Percentiles rank a stretch among this genome's conserved stretches.
Conservation (phyloP, 2,888 invertebrate species). For the Pammene aurita region DNA sequence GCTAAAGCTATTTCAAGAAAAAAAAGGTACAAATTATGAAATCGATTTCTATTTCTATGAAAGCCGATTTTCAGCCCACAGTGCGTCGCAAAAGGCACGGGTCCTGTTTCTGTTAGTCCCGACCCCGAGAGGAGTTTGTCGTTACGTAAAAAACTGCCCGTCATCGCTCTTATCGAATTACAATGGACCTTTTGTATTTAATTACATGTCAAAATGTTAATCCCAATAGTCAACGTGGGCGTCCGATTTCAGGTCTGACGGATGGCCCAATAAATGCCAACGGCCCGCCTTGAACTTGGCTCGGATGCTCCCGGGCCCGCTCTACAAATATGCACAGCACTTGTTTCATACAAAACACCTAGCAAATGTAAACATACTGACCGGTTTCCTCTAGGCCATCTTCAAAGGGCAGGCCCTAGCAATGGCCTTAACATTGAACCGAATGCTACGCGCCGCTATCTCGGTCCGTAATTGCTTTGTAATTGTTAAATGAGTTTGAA, state of each 20-base stretch:
- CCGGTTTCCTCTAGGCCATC: constrained; percentile 66
- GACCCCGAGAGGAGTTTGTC: constrained; percentile 21
- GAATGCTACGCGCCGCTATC: constrained; percentile 43
- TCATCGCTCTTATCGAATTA: constrained; percentile 43
- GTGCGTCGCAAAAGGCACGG: neutral
- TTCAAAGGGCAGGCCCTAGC: constrained; percentile 62
- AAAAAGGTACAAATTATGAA: too few species aligned
- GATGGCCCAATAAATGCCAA: constrained; percentile 79
- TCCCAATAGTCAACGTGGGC: constrained; percentile 39
- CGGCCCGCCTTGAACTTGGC: constrained; percentile 80
- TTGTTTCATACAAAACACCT: constrained; percentile 52
- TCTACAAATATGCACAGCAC: constrained; percentile 54
- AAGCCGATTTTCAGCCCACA: too few species aligned
- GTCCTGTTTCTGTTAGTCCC: neutral
- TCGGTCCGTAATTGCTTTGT: constrained; percentile 22
- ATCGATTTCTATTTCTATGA: too few species aligned
- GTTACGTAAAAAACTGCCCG: constrained; percentile 40
- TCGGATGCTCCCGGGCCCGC: constrained; percentile 62
- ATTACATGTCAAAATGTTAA: constrained; percentile 43
- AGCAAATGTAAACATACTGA: constrained; percentile 62
- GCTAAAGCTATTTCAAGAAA: too few species aligned
- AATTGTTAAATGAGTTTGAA: constrained; percentile 9
- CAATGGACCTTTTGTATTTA: constrained; percentile 45
- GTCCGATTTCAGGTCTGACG: constrained; percentile 66
- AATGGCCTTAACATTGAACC: constrained; percentile 49